Conservation (phyloP, 30 jellyfish, hydroid and myxozoan species). For the Hydractinia echinata region DNA sequence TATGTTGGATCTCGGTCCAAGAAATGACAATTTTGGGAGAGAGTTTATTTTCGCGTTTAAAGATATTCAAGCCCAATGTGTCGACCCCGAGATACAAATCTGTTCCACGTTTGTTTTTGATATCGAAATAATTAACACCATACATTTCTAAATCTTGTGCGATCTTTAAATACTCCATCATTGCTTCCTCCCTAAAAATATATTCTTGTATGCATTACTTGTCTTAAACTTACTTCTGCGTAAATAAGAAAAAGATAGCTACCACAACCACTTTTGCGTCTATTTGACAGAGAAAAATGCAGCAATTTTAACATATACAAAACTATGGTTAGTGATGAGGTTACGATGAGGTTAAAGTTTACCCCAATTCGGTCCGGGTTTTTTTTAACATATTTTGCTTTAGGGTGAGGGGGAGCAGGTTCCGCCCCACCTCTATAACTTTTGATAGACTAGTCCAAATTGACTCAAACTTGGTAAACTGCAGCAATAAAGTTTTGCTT, state of each 20-base stretch:
- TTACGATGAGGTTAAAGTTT: background rate
- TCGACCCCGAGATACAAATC: slow-evolving; percentile 94
- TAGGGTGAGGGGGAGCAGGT: no score
- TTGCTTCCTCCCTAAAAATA: slow-evolving; percentile 72
- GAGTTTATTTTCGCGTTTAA: slow-evolving; percentile 80
- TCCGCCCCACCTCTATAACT: no score
- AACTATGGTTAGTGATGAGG: background rate
- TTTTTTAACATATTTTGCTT: no score
- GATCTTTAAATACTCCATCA: slow-evolving; percentile 76
- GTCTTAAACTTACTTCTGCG: no score
- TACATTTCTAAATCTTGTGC: slow-evolving; percentile 96
- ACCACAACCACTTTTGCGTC: no score
- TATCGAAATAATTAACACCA: slow-evolving; percentile 94
- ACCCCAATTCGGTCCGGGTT: no score
- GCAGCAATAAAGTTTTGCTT: no score
- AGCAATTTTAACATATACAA: no score
- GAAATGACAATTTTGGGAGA: slow-evolving; percentile 95
- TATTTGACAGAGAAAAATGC: no score
- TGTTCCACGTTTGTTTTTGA: slow-evolving; percentile 90
- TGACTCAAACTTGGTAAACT: no score
- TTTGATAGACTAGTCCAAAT: no score
- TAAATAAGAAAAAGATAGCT: background rate
- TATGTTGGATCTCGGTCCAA: slow-evolving; percentile 89
- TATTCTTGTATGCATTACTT: background rate
- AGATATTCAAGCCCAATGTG: slow-evolving; percentile 88